Conservation (phyloP, 1,140 invertebrate genomes). For the Acromyrmex echinatior region DNA sequence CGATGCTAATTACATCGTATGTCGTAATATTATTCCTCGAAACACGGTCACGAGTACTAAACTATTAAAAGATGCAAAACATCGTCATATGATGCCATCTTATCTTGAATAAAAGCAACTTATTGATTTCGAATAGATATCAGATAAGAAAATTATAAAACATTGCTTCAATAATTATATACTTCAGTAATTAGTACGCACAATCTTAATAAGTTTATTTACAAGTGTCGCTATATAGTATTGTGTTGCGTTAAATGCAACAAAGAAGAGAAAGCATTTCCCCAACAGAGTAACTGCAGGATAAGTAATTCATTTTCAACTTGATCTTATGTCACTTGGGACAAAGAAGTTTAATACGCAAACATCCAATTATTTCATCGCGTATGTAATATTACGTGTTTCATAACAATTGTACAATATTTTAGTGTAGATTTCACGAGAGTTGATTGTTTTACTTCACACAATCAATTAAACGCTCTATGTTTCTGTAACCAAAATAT, state of each 20-base stretch:
- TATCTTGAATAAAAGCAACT: background rate
- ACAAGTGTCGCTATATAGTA: background rate
- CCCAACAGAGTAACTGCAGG: background rate
- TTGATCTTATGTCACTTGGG: background rate
- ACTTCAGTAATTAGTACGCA: background rate
- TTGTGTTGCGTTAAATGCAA: background rate
- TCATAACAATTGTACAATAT: background rate
- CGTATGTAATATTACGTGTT: background rate
- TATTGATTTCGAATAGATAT: background rate
- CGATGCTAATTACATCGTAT: background rate
- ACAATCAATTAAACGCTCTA: background rate
- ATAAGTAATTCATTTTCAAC: slow-evolving; percentile 4
- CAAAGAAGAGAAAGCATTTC: background rate
- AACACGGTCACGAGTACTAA: background rate
- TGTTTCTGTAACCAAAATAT: background rate
- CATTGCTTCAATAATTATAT: background rate
- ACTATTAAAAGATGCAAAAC: background rate
- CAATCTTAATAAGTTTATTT: background rate
- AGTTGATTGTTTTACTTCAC: background rate
- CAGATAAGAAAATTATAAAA: background rate
- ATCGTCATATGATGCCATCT: background rate
- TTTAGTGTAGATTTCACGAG: background rate
- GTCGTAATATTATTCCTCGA: background rate
- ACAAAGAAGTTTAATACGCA: background rate
- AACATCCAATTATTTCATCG: background rate